Conservation (phyloP, 1,140 invertebrate species). For the Drosophila parabipectinata region DNA sequence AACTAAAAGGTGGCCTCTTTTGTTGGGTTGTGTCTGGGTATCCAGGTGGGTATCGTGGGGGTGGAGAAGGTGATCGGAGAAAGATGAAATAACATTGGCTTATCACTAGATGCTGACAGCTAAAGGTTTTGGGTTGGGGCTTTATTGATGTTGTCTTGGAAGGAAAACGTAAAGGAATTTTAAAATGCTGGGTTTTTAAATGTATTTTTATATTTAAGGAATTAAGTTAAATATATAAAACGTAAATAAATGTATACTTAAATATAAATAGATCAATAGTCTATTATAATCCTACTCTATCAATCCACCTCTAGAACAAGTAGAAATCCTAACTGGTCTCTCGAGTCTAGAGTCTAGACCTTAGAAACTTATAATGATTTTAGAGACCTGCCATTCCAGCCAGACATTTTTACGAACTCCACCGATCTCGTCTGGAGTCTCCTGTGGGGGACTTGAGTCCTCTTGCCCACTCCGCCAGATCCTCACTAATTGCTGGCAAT, state of each 20-base stretch:
- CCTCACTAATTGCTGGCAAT: conserved; percentile 71
- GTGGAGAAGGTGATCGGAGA: conserved; percentile 35
- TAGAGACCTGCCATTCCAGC: neutral
- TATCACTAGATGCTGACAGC: conserved; percentile 46
- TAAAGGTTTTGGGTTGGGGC: neutral
- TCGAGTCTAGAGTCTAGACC: neutral
- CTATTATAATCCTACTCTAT: no score
- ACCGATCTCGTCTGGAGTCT: neutral
- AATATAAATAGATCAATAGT: no score
- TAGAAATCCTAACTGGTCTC: no score
- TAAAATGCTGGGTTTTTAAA: neutral
- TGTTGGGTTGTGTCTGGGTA: conserved; percentile 26
- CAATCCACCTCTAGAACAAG: no score
- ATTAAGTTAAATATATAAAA: no score
- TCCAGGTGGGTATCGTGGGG: neutral
- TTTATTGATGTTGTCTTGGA: conserved; percentile 29
- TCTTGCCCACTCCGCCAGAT: conserved; percentile 13
- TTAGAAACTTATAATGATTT: neutral
- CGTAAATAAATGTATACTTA: no score
- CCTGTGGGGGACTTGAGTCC: conserved; percentile 2
- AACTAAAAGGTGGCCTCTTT: conserved; percentile 76
- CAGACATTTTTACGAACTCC: neutral
- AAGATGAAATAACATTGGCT: conserved; percentile 39
- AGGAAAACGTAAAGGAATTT: neutral
- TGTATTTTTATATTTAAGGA: no score